Conservation (phyloP, 1,140 invertebrate genomes). For the Anastatus disparis region DNA sequence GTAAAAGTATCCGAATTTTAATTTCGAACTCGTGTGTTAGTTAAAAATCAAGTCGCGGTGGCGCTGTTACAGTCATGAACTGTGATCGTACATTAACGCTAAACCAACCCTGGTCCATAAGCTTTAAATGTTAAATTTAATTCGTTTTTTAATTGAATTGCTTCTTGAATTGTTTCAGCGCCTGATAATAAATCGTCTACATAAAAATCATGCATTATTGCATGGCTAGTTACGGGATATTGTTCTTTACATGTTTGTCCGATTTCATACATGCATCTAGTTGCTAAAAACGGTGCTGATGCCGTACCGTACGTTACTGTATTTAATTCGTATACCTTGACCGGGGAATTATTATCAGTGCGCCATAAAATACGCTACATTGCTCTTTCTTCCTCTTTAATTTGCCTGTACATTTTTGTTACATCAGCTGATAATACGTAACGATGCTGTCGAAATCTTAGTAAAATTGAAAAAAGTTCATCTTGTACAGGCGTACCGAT, state of each 20-base stretch:
- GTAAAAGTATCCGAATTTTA: too few species aligned
- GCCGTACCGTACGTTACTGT: conserved; percentile 50
- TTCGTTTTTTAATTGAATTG: background rate
- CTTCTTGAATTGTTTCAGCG: background rate
- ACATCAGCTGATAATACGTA: conserved; percentile 19
- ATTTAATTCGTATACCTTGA: background rate
- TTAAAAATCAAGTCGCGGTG: too few species aligned
- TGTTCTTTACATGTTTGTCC: background rate
- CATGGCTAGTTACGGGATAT: background rate
- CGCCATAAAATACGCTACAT: conserved; percentile 46
- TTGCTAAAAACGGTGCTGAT: conserved; percentile 43
- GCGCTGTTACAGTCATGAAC: too few species aligned
- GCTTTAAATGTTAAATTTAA: background rate
- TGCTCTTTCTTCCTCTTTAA: conserved; percentile 11
- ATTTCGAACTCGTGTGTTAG: too few species aligned
- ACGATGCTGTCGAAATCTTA: background rate
- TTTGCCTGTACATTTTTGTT: conserved; percentile 9
- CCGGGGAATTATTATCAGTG: background rate
- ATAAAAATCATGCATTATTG: conserved; percentile 5
- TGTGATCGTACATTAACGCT: too few species aligned
- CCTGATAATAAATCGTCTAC: conserved; percentile 18
- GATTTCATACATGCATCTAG: conserved; percentile 1
- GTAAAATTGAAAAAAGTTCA: background rate
- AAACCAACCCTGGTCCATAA: too few species aligned
- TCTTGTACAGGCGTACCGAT: background rate